Evolutionary conservation across 1,140 invertebrate species (phyloP), one percentile per base, ranked within the genome.

Genomic region (Procambarus virginalis): DNA sequence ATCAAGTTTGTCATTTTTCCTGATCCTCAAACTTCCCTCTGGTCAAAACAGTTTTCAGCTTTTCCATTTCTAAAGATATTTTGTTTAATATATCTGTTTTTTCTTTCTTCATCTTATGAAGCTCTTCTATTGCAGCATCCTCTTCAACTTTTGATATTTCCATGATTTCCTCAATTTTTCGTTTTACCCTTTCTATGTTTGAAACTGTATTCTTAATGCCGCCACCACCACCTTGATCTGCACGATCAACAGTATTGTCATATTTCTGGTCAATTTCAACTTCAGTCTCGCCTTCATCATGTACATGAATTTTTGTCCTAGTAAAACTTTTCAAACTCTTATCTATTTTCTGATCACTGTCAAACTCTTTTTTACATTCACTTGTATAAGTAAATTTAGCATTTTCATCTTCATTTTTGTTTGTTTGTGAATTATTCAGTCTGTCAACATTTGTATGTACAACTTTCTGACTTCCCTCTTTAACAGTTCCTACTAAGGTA

Each of bases 151-250:
- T 80, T n/a, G 78, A 80, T 14, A 9, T n/a, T 46, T 80, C 78
- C 48, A 55, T n/a, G 22, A 80, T 80, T 51, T 80, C 78, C 78
- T 80, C 78, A 9, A 80, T 2, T 55, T 80, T 80, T 58, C 78
- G 17, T 58, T 80, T 80, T 22, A 80, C 78, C 34, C 55, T 80
- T 14, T 80, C 49, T 55, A 80, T 17, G 20, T 80, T 80, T n/a
- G 78, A 58, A 22, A 58, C 78, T 55, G 78, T 80, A 3, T 80
- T 80, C 78, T 22, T 58, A 80, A 80, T n/a, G 6, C 55, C 22
- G 20, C 9, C 49, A 55, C 78, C 55, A n/a, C 55, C 9, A 14
- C 49, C 49, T 49, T 14, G 77, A 0, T 45, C 46, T 55, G 12
- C 22, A 17, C 17, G n/a, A 20, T 17, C n/a, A 46, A n/a, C 60